Base-by-base conservation (phyloP, 2,888 invertebrate genomes). In the Acrobasis suavella region DNA sequence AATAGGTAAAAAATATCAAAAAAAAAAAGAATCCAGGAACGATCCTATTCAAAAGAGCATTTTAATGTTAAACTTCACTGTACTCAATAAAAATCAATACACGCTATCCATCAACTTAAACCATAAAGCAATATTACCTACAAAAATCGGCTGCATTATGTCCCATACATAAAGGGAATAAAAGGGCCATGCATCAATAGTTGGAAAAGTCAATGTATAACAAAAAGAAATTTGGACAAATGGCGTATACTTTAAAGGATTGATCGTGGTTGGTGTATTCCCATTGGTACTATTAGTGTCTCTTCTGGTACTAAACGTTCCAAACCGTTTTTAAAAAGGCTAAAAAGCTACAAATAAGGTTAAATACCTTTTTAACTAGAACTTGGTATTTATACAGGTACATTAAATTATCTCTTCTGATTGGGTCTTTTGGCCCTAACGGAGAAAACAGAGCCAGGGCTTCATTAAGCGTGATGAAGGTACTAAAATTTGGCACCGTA, bases 151-250 rank as follows among this genome's bases (percentile, higher is more conserved):
- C 9, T 17, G 51, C 22, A 51, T 51, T 51, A 51, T 51, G 12
- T 51, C 12, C 22, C 22, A 12, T 51, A 22, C 22, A 51, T 22
- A 22, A 46, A 12, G 17, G 51, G 12, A 17, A 54, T 37, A 54
- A 54, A 54, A 17, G 37, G 10, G n/a, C 58, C 12, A 49, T 58
- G 50, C 32, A 58, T 50, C 50, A 49, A 58, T 32, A 58, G 50
- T 58, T 58, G 42, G 42, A 49, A 58, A 58, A 58, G 50, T 50
- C 49, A 15, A 49, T 37, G 52, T 37, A 32, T 58, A 50, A 49
- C 56, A 49, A 58, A 58, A 37, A 22, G n/a, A 37, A 58, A 58
- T 58, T 58, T 15, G 50, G 49, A 58, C 49, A 58, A 58, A 58
- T 58, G 58, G 58, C 50, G 15, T 32, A 14, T 37, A 58, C 58